Percentiles rank a stretch among this genome's conserved stretches.
phyloP scores from a whole-genome alignment of 2,797 vertebrate genomes.

The Pterois miles region DNA sequence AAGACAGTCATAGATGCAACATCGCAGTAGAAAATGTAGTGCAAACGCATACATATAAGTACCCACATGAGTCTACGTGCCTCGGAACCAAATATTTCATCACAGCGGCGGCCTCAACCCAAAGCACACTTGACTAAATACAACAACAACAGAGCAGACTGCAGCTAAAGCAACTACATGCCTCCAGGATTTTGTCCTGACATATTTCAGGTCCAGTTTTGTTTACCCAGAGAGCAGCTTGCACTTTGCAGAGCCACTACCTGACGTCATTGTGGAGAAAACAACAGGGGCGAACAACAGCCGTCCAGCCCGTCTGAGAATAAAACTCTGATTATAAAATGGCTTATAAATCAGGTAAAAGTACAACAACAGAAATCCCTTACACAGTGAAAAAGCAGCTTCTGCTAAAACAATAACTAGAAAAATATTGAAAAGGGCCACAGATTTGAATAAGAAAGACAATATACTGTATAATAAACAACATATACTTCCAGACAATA shows the following conservation, averaged over 20 bases:
- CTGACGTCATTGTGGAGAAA: slow-evolving; percentile 22
- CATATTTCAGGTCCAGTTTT: slow-evolving; percentile 38
- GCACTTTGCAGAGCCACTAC: slow-evolving; percentile 36
- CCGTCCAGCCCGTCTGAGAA: slow-evolving; percentile 24
- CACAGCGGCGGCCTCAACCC: background rate
- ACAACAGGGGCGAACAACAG: slow-evolving; percentile 19
- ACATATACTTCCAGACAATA: background rate
- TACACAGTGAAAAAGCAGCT: background rate
- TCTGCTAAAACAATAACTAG: background rate
- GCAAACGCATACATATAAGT: background rate
- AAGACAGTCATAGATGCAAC: background rate
- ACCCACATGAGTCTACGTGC: background rate
- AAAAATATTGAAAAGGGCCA: background rate
- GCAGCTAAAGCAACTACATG: slow-evolving; percentile 14
- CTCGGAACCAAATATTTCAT: slow-evolving; percentile 15
- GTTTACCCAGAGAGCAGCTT: slow-evolving; percentile 23
- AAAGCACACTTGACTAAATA: slow-evolving; percentile 9
- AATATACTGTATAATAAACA: too few relatives aligned
- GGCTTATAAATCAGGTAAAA: slow-evolving; percentile 15
- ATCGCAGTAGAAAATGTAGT: background rate
- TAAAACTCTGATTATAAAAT: slow-evolving; percentile 6
- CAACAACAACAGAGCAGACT: slow-evolving; percentile 15
- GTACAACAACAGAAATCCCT: background rate
- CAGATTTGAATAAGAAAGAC: background rate
- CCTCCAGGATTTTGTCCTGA: slow-evolving; percentile 20